A percentile compares a stretch with the other conserved stretches of the same genome.
phyloP scores from a whole-genome alignment of 2,888 invertebrate species.

The Camponotus fellah region DNA sequence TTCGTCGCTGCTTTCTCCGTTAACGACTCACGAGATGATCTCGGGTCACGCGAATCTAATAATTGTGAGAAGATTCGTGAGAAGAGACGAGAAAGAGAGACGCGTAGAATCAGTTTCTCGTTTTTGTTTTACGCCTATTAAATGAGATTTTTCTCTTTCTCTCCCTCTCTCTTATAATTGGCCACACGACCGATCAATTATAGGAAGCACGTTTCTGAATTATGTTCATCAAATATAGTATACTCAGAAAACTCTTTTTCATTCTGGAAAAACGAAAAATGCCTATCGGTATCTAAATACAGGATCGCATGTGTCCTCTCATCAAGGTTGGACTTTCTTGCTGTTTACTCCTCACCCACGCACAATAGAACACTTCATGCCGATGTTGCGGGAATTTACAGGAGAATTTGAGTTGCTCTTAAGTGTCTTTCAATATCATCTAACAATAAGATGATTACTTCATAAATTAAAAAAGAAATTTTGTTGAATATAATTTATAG shows the following conservation, averaged over 20 bases:
- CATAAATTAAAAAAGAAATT: neutral
- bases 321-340: slow-evolving; percentile 54
- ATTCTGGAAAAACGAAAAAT: slow-evolving; percentile 6
- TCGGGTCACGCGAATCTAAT: slow-evolving; percentile 29
- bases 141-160: neutral
- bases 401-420: neutral
- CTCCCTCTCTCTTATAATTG: slow-evolving; percentile 25
- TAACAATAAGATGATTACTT: neutral
- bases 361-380: slow-evolving; percentile 25
- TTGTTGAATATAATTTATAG: slow-evolving; percentile 15
- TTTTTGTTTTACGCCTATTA: neutral
- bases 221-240: slow-evolving; percentile 30
- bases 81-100: slow-evolving; percentile 14
- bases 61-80: slow-evolving; percentile 17
- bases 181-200: neutral
- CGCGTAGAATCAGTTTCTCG: neutral
- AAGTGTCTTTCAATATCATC: neutral
- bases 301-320: slow-evolving; percentile 51
- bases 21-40: slow-evolving; percentile 10
- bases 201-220: slow-evolving; percentile 42
- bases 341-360: slow-evolving; percentile 33
- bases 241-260: slow-evolving; percentile 39
- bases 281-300: slow-evolving; percentile 48
- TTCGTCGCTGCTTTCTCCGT: slow-evolving; percentile 19
- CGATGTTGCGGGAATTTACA: slow-evolving; percentile 16